Base-by-base conservation (phyloP, 64 coral and sea anemone species). In the Stichodactyla mertensii region DNA sequence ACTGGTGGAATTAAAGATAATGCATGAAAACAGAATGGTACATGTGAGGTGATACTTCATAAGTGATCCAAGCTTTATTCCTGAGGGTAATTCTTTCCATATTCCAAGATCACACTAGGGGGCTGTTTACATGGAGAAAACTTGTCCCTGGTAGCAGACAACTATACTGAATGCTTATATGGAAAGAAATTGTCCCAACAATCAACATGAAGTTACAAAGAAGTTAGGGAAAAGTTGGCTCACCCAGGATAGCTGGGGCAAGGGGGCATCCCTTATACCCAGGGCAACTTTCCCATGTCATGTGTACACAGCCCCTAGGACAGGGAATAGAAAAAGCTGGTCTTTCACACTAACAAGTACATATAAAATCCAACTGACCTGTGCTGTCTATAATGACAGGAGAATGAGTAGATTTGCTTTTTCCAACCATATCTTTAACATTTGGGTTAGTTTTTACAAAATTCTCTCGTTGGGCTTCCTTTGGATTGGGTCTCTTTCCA, bases 401-500 rank as follows among this genome's bases (percentile, higher is more conserved):
- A 52, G 51, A 71, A 18, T 56, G 88, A 86, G 45, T 83, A 88
- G 61, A 57, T 56, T 57, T 69, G 7, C 24, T 89, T 89, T 31
- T 53, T 28, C 28, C 56, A 18, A 77, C 77, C 31, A 88, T 82
- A 67, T 88, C 54, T 28, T 82, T 82, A 23, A 64, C 27, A 61
- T 78, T 90, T 78, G 83, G 79, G 55, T 79, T 86, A 7, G 55
- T 87, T 58, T 90, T 92, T 78, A 92, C 71, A 59, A 92, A 51
- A 20, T 84, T 87, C 57, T 92, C 92, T 14, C 88, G 88, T n/a
- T 93, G 88, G 60, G 91, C 88, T 66, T 84, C 77, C 88, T 87
- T 93, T 77, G 88, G 94, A 81, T 90, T 93, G 13, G 71, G 57
- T 77, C 91, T 89, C 54, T 89, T 89, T 58, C 84, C 87, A 88